Evolutionary conservation across 2,888 invertebrate genomes (phyloP), one percentile per base, ranked within the genome.

Genomic region (Norana najaformis): DNA sequence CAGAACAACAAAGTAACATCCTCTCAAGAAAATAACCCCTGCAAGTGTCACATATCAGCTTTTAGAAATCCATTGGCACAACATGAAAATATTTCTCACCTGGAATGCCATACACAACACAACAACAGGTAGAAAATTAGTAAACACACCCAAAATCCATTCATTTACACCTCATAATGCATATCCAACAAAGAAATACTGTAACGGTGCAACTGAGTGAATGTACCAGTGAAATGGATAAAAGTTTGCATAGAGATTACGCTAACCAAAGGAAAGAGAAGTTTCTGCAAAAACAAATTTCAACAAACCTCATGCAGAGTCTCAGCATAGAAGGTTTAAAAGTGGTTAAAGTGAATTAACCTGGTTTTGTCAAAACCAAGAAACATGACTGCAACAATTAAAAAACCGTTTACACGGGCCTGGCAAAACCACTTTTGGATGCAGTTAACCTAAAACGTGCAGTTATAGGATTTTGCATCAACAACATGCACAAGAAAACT

Each of bases 361-460:
- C 47, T 47, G 47, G 47, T 23, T 47, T 23, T 23, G 69, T n/a
- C n/a, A n/a, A n/a, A 69, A n/a, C 8, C 69, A 69, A 69, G 69
- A 30, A 69, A 69, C 69, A 69, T n/a, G 69, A 69, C 69, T 69
- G 69, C 16, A 69, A 69, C 69, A 69, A 69, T n/a, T 69, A 69
- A 69, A 69, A 69, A 69, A 30, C 69, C 30, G 69, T 69, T n/a
- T n/a, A 69, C 69, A 69, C 69, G n/a, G 8, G 69, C 69, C 30
- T n/a, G 69, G 69, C n/a, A 69, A 69, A 69, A 69, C 69, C 69
- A n/a, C 69, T 69, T 69, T n/a, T n/a, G n/a, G 69, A 69, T n/a
- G 69, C 30, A 69, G 69, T 69, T 8, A n/a, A 69, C 30, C 69
- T n/a, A 69, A 69, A n/a, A 30, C 69, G 8, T n/a, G 69, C 69